A percentile compares a stretch with the other conserved stretches of the same genome.
Conservation (phyloP, 2,113 vertebrate species). For the Trematomus loennbergii region DNA sequence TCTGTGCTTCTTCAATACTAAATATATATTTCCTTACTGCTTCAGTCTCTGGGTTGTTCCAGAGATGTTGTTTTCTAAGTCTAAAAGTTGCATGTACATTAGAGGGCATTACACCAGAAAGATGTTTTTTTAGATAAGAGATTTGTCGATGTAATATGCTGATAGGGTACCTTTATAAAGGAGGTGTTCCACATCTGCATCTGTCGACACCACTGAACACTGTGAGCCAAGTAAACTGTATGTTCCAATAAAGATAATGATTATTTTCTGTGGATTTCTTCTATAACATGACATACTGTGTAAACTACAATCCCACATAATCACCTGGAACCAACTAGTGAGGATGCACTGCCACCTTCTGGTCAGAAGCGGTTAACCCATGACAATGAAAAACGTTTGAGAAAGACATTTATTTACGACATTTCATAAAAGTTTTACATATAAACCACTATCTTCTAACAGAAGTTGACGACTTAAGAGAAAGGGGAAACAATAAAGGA, state of each 20-base stretch:
- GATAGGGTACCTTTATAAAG: slow-evolving; percentile 8
- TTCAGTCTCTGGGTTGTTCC: not conserved
- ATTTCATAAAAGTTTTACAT: slow-evolving; percentile 63
- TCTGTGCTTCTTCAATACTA: not conserved
- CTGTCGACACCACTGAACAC: slow-evolving; percentile 54
- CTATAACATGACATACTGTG: not conserved
- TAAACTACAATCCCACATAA: not conserved
- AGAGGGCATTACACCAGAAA: slow-evolving; percentile 19
- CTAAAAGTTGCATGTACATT: slow-evolving; percentile 1
- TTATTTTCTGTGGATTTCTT: slow-evolving; percentile 23
- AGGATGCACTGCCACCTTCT: slow-evolving; percentile 41
- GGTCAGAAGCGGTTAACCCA: slow-evolving; percentile 21
- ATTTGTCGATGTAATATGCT: slow-evolving; percentile 8
- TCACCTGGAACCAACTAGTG: too few relatives aligned
- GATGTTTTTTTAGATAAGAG: not conserved
- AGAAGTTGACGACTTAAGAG: slow-evolving; percentile 10
- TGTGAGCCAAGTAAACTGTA: slow-evolving; percentile 51
- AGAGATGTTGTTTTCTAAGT: too few relatives aligned
- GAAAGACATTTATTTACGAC: slow-evolving; percentile 48
- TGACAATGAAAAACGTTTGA: not conserved
- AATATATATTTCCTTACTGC: slow-evolving; percentile 7
- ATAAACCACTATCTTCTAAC: slow-evolving; percentile 59
- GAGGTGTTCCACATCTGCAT: slow-evolving; percentile 27
- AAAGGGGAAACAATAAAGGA: not conserved
- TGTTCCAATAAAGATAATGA: slow-evolving; percentile 47